Conservation (phyloP, 2,888 invertebrate genomes). For the Fragum whitleyi region DNA sequence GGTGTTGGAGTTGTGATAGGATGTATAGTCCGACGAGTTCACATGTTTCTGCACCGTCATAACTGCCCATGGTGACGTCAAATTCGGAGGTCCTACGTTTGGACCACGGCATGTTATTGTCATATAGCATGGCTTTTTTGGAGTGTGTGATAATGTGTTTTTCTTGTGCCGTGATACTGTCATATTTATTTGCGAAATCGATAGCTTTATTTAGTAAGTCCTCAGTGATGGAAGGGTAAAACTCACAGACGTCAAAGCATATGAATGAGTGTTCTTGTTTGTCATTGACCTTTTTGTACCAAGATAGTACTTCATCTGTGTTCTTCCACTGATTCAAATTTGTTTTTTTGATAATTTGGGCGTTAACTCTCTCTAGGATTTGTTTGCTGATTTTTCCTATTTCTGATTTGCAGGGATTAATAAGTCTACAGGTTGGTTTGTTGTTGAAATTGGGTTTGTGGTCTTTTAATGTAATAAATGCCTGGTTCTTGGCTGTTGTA, state of each 20-base stretch:
- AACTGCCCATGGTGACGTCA: neutral
- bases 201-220: constrained; percentile 1
- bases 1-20: too few relatives aligned
- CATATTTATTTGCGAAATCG: constrained; percentile 3
- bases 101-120: neutral
- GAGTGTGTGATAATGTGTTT: neutral
- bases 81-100: neutral
- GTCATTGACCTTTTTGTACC: neutral
- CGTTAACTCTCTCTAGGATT: neutral
- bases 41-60: neutral
- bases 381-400: constrained; percentile 2
- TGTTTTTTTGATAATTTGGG: neutral
- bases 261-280: neutral
- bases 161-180: neutral
- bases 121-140: neutral
- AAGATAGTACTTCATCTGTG: constrained; percentile 3
- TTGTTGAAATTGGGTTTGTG: constrained; percentile 10
- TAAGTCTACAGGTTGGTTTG: neutral
- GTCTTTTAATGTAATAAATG: constrained; percentile 9
- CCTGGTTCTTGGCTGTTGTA: constrained; percentile 6
- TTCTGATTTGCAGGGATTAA: constrained; percentile 5
- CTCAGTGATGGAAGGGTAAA: neutral
- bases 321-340: neutral
- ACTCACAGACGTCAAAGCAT: constrained; percentile 8
- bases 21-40: neutral